Evolutionary conservation across 1,140 invertebrate species (phyloP).

Genomic region (Pseudomyrmex sp.): DNA sequence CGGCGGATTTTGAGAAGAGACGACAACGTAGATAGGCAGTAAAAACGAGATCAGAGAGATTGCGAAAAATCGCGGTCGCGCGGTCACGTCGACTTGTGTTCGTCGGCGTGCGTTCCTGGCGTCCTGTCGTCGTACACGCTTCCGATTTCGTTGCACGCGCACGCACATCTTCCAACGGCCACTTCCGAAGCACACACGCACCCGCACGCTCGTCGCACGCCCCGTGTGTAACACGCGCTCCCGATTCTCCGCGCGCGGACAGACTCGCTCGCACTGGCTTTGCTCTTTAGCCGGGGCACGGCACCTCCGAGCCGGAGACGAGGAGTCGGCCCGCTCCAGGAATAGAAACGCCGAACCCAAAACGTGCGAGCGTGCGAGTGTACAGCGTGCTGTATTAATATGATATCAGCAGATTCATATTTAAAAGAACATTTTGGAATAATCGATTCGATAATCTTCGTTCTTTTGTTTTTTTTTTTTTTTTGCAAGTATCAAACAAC

Average conservation of each 20-base stretch:
- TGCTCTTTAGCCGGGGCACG: constrained; percentile 64
- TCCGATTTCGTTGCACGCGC: constrained; percentile 56
- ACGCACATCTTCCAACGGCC: constrained; percentile 45
- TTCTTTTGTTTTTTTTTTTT: no score
- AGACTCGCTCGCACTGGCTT: constrained; percentile 58
- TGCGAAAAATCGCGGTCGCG: neutral
- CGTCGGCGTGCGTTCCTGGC: constrained; percentile 32
- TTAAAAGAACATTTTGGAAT: no score
- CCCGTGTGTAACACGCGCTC: constrained; percentile 70
- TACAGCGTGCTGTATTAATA: constrained; percentile 16
- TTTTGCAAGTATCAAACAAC: no score
- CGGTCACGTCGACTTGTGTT: neutral
- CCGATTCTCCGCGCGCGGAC: constrained; percentile 68
- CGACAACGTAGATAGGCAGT: neutral
- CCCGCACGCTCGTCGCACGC: constrained; percentile 58
- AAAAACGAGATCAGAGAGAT: neutral
- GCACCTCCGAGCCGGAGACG: constrained; percentile 75
- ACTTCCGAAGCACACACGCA: constrained; percentile 64
- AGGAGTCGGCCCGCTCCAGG: constrained; percentile 83
- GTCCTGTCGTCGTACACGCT: constrained; percentile 60
- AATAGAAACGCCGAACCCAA: constrained; percentile 83
- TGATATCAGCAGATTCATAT: no score
- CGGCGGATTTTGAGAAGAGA: neutral
- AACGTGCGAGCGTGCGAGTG: constrained; percentile 68
- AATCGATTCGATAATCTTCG: no score